phyloP scores from a whole-genome alignment of 2,888 invertebrate species.

The Parelbella ahira region DNA sequence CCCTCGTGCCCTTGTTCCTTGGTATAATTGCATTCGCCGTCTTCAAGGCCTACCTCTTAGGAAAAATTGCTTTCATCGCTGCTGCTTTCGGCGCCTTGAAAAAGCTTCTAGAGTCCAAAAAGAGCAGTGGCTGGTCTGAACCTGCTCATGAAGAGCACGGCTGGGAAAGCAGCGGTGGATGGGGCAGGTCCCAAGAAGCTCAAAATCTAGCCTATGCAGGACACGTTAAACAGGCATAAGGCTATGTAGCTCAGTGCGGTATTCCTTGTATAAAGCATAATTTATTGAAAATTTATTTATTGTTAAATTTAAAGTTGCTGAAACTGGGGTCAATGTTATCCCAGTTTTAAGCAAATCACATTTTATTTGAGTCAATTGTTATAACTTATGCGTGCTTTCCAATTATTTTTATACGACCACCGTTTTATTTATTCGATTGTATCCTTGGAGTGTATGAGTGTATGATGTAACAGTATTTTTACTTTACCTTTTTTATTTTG shows the following conservation, averaged over 20 bases:
- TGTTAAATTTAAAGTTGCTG: background rate
- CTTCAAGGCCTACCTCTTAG: conserved; percentile 90
- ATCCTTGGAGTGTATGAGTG: conserved; percentile 25
- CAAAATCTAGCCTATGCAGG: conserved; percentile 86
- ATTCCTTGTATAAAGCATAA: conserved; percentile 24
- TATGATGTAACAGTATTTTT: conserved; percentile 39
- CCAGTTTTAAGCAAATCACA: no score
- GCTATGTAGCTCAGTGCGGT: conserved; percentile 6
- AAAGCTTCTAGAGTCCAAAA: conserved; percentile 87
- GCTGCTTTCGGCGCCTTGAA: conserved; percentile 84
- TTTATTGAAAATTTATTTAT: conserved; percentile 27
- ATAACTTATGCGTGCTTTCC: conserved; percentile 10
- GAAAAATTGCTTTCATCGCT: conserved; percentile 90
- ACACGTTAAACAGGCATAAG: conserved; percentile 69
- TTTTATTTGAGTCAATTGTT: conserved; percentile 7
- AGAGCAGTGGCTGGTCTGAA: conserved; percentile 85
- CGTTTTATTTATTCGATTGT: conserved; percentile 43
- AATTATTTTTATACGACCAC: conserved; percentile 40
- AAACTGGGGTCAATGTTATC: no score
- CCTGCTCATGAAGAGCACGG: conserved; percentile 82
- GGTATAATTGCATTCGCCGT: conserved; percentile 88
- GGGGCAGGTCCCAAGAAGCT: conserved; percentile 84
- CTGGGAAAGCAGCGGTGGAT: conserved; percentile 77
- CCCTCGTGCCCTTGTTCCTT: conserved; percentile 87
- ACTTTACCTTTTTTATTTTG: conserved; percentile 36